phyloP scores from a whole-genome alignment of 1,140 invertebrate species.

The Planococcus citri region DNA sequence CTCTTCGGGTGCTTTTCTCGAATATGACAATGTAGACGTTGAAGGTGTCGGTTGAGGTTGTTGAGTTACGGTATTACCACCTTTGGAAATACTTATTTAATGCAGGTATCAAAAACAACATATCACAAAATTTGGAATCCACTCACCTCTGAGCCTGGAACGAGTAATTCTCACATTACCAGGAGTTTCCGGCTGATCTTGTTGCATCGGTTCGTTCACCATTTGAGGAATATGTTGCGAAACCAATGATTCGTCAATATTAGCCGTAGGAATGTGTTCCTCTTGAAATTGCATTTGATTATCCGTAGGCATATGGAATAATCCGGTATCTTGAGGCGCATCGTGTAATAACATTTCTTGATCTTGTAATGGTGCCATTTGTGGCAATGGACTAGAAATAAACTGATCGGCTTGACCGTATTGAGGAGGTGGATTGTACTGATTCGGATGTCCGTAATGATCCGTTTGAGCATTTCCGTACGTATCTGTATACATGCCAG shows the following conservation, averaged over 20 bases:
- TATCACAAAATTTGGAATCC: too few species aligned
- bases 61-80: slow-evolving; percentile 25
- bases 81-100: slow-evolving; percentile 10
- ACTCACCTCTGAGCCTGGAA: slow-evolving; percentile 23
- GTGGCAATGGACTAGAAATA: not conserved
- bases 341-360: slow-evolving; percentile 7
- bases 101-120: not conserved
- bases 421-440: not conserved
- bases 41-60: slow-evolving; percentile 32
- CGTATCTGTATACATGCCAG: not conserved
- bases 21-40: slow-evolving; percentile 30
- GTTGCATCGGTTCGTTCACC: not conserved
- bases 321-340: not conserved
- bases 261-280: not conserved
- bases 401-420: slow-evolving; percentile 1
- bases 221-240: not conserved
- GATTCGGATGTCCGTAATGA: not conserved
- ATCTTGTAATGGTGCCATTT: slow-evolving; percentile 4
- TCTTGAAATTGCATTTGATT: slow-evolving; percentile 11
- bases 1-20: slow-evolving; percentile 25
- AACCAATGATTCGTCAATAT: not conserved
- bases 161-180: slow-evolving; percentile 22
- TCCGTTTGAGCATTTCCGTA: not conserved
- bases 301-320: not conserved
- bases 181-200: slow-evolving; percentile 21